Evolutionary conservation across 2,113 vertebrate genomes (phyloP).

Genomic region (Rhynchomys soricoides): DNA sequence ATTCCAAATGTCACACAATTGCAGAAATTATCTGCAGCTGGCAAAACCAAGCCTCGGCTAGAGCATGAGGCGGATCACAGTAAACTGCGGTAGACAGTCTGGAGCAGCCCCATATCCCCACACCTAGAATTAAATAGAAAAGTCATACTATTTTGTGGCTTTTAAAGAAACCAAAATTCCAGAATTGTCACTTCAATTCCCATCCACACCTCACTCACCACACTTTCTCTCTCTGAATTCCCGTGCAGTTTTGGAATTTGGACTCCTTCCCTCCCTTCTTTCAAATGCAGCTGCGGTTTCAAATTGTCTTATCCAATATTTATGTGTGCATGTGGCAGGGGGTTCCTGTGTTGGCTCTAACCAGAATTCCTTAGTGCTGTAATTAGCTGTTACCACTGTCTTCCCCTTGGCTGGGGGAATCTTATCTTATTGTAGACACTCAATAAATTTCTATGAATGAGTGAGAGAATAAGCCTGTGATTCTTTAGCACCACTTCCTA

Average conservation of each 20-base stretch:
- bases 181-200: too few relatives aligned
- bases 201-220: not conserved
- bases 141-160: too few relatives aligned
- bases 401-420: constrained; percentile 16
- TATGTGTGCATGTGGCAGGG: constrained; percentile 7
- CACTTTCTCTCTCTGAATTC: not conserved
- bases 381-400: constrained; percentile 65
- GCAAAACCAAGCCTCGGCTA: too few relatives aligned
- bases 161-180: too few relatives aligned
- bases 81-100: too few relatives aligned
- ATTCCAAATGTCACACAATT: too few relatives aligned
- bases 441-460: constrained; percentile 69
- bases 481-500: constrained; percentile 69
- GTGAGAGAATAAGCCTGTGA: constrained; percentile 56
- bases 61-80: too few relatives aligned
- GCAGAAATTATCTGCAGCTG: too few relatives aligned
- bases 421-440: constrained; percentile 52
- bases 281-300: constrained; percentile 42
- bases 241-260: constrained; percentile 13
- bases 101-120: too few relatives aligned
- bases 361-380: constrained; percentile 40
- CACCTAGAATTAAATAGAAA: too few relatives aligned
- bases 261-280: not conserved
- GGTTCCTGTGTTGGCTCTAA: constrained; percentile 32
- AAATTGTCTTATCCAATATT: constrained; percentile 66